These are phyloP conservation scores for Microplitis mediator DNA, from an alignment of 1,140 invertebrate genomes.

Conservation along the genomic window DNA sequence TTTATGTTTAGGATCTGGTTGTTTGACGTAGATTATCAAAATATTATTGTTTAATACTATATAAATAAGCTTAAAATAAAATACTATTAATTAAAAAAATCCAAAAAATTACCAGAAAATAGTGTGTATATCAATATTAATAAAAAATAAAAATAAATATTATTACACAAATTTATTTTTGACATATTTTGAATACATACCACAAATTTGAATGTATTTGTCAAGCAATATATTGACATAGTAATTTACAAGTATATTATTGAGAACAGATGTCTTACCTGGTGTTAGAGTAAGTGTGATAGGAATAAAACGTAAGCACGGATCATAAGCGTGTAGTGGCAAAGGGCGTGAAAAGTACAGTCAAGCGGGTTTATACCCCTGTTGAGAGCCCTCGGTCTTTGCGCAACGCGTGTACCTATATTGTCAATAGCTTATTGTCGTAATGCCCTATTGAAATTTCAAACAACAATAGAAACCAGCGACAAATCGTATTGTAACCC, in stretches of 20 bases:
- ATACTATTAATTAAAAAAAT: neutral
- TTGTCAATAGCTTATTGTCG: slow-evolving; percentile 57
- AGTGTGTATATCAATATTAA: neutral
- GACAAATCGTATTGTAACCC: slow-evolving; percentile 50
- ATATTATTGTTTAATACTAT: neutral
- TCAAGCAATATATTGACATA: no score
- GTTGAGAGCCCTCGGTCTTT: slow-evolving; percentile 35
- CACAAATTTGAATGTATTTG: no score
- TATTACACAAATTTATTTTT: no score
- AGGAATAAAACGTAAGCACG: neutral
- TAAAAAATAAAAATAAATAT: no score
- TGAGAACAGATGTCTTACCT: slow-evolving; percentile 25
- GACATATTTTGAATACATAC: no score
- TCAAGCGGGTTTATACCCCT: slow-evolving; percentile 47
- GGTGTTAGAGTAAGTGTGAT: neutral
- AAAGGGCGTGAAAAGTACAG: slow-evolving; percentile 60
- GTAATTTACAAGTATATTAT: neutral
- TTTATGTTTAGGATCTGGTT: no score
- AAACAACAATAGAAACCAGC: slow-evolving; percentile 39
- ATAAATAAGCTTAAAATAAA: neutral
- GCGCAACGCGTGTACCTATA: slow-evolving; percentile 43
- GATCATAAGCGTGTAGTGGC: slow-evolving; percentile 15
- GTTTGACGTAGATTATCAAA: no score
- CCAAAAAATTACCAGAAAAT: neutral
- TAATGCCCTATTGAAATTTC: slow-evolving; percentile 53